phyloP scores from a whole-genome alignment of 2,113 vertebrate species.

The Macquaria australasica region DNA sequence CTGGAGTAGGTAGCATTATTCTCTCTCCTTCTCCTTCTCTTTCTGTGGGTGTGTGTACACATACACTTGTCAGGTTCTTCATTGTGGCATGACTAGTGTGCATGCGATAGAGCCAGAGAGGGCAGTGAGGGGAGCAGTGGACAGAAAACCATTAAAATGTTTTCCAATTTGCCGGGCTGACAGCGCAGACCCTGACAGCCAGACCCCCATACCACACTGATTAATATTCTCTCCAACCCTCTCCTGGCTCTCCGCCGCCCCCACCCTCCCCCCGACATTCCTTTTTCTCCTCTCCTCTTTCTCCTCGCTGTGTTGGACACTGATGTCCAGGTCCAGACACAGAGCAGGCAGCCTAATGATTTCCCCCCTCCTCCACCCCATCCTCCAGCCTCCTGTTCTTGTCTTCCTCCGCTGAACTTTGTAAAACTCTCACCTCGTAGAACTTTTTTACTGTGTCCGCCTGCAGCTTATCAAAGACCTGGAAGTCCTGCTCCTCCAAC shows the following conservation, averaged over 20 bases:
- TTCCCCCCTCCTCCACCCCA: not conserved
- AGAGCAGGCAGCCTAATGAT: slow-evolving; percentile 72
- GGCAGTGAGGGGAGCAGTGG: slow-evolving; percentile 58
- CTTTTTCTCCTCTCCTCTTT: slow-evolving; percentile 44
- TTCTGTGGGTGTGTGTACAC: slow-evolving; percentile 24
- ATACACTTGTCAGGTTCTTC: slow-evolving; percentile 62
- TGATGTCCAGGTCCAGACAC: slow-evolving; percentile 67
- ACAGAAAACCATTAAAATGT: slow-evolving; percentile 83
- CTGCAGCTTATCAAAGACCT: slow-evolving; percentile 91
- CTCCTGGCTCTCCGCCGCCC: slow-evolving; percentile 7
- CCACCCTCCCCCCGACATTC: slow-evolving; percentile 5
- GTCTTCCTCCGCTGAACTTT: slow-evolving; percentile 59
- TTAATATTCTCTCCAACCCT: slow-evolving; percentile 74
- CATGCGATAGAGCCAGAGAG: slow-evolving; percentile 53
- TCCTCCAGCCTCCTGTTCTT: slow-evolving; percentile 25
- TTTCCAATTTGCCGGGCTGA: slow-evolving; percentile 82
- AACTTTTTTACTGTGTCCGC: slow-evolving; percentile 88
- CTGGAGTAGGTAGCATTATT: slow-evolving; percentile 8
- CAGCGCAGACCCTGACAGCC: slow-evolving; percentile 77
- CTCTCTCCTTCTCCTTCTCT: slow-evolving; percentile 4
- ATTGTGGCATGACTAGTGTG: slow-evolving; percentile 58
- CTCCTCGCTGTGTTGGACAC: slow-evolving; percentile 65
- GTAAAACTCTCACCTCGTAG: slow-evolving; percentile 86
- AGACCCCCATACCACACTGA: slow-evolving; percentile 61
- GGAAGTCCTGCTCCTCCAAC: slow-evolving; percentile 88